phyloP scores from a whole-genome alignment of 2,888 invertebrate genomes.

The Augochlorella aurata region DNA sequence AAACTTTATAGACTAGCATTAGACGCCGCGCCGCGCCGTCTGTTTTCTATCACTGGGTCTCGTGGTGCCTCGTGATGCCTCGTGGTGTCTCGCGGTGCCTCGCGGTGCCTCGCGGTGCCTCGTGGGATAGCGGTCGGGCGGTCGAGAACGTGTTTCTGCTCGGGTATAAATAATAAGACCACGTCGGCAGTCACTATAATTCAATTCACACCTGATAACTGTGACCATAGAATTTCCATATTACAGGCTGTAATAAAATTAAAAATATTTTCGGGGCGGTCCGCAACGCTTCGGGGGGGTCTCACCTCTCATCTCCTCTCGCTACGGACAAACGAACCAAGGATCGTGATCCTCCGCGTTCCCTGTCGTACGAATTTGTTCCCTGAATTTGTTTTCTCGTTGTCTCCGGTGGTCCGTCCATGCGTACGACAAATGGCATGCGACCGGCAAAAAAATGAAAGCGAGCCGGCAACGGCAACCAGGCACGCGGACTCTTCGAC shows the following conservation, averaged over 20 bases:
- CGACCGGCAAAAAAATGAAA: constrained; percentile 39
- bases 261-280: constrained; percentile 74
- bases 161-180: constrained; percentile 73
- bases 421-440: constrained; percentile 55
- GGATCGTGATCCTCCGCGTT: constrained; percentile 57
- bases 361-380: constrained; percentile 65
- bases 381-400: constrained; percentile 64
- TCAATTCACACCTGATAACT: constrained; percentile 80
- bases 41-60: constrained; percentile 59
- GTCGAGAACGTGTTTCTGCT: constrained; percentile 54
- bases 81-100: constrained; percentile 29
- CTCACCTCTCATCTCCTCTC: constrained; percentile 48
- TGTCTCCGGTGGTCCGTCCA: constrained; percentile 64
- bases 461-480: constrained; percentile 29
- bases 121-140: constrained; percentile 34
- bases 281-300: constrained; percentile 73
- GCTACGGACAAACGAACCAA: constrained; percentile 41
- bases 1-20: constrained; percentile 65
- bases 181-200: constrained; percentile 74
- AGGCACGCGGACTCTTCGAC: constrained; percentile 12
- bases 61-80: neutral
- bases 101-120: constrained; percentile 13
- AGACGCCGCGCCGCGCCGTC: constrained; percentile 31
- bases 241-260: constrained; percentile 76
- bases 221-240: constrained; percentile 75